Conservation (phyloP, 2,113 vertebrate species). For the Monopterus albus region DNA sequence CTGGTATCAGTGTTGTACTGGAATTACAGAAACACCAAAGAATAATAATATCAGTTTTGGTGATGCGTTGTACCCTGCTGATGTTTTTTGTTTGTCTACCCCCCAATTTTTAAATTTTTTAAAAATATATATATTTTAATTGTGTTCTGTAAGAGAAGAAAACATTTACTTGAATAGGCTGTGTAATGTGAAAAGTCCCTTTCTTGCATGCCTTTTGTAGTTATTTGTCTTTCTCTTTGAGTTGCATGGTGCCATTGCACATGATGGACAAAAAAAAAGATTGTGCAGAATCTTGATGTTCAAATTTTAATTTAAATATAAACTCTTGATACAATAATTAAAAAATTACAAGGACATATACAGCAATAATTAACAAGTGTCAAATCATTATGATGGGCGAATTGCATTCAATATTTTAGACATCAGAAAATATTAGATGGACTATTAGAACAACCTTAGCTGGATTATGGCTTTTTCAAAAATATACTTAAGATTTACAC, state of each 20-base stretch:
- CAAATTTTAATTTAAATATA: conserved; percentile 70
- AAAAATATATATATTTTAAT: too few relatives aligned
- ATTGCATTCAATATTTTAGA: background rate
- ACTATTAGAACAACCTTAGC: background rate
- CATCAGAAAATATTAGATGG: background rate
- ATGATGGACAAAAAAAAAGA: conserved; percentile 67
- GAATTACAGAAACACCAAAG: conserved; percentile 98
- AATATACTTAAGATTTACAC: too few relatives aligned
- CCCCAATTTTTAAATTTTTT: too few relatives aligned
- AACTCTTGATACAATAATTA: conserved; percentile 71
- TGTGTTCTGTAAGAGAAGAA: conserved; percentile 85
- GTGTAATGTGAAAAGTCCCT: conserved; percentile 85
- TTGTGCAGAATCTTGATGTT: conserved; percentile 81
- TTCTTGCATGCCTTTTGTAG: conserved; percentile 90
- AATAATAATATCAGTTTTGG: conserved; percentile 93
- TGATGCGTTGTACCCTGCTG: conserved; percentile 86
- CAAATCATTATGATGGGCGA: conserved; percentile 41
- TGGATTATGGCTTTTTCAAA: background rate
- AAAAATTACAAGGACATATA: conserved; percentile 67
- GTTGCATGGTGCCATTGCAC: conserved; percentile 91
- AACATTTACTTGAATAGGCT: conserved; percentile 94
- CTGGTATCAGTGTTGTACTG: conserved; percentile 84
- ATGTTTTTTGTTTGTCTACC: conserved; percentile 78
- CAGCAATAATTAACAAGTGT: conserved; percentile 60
- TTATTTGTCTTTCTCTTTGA: conserved; percentile 85